A percentile compares a stretch with the other conserved stretches of the same genome.
These are phyloP conservation scores for Tilapia sparmanii DNA, from an alignment of 2,113 vertebrate genomes.

Conservation along the genomic window DNA sequence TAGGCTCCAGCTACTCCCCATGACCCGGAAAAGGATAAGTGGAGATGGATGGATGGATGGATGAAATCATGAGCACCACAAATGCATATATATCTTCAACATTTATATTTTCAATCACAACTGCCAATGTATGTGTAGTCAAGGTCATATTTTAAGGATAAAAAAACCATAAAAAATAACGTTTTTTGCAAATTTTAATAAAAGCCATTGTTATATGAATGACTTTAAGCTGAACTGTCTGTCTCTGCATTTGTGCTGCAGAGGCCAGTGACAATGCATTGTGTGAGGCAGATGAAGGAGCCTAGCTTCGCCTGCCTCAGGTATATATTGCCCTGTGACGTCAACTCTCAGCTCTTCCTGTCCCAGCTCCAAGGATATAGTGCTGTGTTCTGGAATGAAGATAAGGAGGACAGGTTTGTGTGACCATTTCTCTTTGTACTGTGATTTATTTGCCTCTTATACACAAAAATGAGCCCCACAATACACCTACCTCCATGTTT, in stretches of 20 bases:
- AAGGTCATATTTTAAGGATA: neutral
- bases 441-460: neutral
- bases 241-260: conserved; percentile 30
- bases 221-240: neutral
- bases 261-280: conserved; percentile 82
- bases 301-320: conserved; percentile 86
- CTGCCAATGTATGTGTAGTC: neutral
- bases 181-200: fast-evolving
- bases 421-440: neutral
- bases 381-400: conserved; percentile 88
- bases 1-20: neutral
- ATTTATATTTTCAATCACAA: neutral
- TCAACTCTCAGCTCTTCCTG: conserved; percentile 85
- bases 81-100: neutral
- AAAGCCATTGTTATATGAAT: neutral
- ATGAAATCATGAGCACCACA: neutral
- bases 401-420: conserved; percentile 79
- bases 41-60: neutral
- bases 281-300: conserved; percentile 89
- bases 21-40: fast-evolving
- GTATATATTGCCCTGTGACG: conserved; percentile 81
- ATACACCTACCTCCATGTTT: neutral
- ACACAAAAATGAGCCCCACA: neutral
- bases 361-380: conserved; percentile 81
- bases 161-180: neutral